Evolutionary conservation across 2,797 vertebrate species (phyloP), one percentile per base, ranked within the genome.

Genomic region (Bucorvus abyssinicus): DNA sequence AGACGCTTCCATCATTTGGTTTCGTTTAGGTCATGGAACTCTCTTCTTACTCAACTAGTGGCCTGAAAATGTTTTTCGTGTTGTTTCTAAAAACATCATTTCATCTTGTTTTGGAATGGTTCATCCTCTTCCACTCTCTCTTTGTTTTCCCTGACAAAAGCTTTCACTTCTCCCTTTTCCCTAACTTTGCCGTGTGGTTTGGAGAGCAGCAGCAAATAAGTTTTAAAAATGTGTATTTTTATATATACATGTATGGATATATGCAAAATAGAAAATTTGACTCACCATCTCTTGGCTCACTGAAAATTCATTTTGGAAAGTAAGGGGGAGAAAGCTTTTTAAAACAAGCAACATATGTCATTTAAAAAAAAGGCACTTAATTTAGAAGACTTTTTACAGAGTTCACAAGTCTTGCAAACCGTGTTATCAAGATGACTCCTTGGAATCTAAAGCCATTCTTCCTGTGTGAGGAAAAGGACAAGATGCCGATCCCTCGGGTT

Each of bases 1-100:
- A 81, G 49, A 7, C 1, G 0, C 14, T 53, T 10, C 0, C 8
- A 57, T 9, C 0, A 22, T 24, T 81, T 50, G 7, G 13, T 77
- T 84, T 20, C 3, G 11, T 60, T 80, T 14, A 76, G 19, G 32
- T 45, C 52, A 32, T 44, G 8, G 23, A 64, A 57, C 6, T 63
- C 4, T 74, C 24, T 36, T 32, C 26, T 80, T 40, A 11, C 23
- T 36, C 32, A 76, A 55, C 4, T 4, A 30, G 27, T 15, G 21
- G 2, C 26, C 18, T 29, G n/a, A 83, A 87, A 93, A 63, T 50
- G 0, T 8, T 69, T 69, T 73, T 40, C 5, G 12, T 36, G 11
- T 23, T 29, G 14, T 16, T 89, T 61, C 8, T 49, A 40, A 10
- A 64, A 77, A 17, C 8, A 69, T 55, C 0, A 6, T 81, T 81